Percentiles rank a stretch among this genome's conserved stretches.
phyloP scores from a whole-genome alignment of 2,797 vertebrate genomes.

The Enteromius radiatus region DNA sequence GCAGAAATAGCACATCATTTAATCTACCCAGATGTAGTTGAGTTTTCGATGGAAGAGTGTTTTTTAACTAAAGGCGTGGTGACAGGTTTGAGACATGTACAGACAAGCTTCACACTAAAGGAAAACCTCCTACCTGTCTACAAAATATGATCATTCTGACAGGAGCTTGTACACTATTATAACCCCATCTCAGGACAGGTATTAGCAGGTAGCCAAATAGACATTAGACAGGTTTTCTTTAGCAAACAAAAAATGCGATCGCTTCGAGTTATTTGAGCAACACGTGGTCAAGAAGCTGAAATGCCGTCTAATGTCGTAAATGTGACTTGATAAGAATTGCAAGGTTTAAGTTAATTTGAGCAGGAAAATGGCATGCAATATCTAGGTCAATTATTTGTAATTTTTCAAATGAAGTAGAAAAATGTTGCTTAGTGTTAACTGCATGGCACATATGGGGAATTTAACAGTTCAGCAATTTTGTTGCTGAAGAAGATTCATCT shows the following conservation, averaged over 20 bases:
- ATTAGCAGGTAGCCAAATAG: conserved; percentile 58
- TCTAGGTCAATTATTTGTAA: not conserved
- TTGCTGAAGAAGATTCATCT: not conserved
- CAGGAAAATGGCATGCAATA: not conserved
- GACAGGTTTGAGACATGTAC: conserved; percentile 78
- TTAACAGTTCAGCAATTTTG: not conserved
- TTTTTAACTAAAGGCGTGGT: conserved; percentile 77
- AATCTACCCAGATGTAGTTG: conserved; percentile 23
- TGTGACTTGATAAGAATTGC: not conserved
- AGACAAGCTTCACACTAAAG: conserved; percentile 74
- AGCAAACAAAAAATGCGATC: conserved; percentile 36
- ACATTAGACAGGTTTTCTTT: conserved; percentile 47
- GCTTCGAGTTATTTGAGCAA: not conserved
- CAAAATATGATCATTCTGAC: conserved; percentile 72
- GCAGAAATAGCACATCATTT: conserved; percentile 33
- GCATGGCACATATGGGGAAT: not conserved
- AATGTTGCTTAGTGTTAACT: not conserved
- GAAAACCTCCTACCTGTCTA: conserved; percentile 69
- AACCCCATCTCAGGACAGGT: conserved; percentile 54
- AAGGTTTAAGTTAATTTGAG: not conserved
- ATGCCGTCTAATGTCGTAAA: not conserved
- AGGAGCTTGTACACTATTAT: conserved; percentile 50
- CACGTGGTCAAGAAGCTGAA: conserved; percentile 5
- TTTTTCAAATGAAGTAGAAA: not conserved
- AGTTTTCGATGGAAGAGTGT: conserved; percentile 55